Conservation (phyloP, 2,797 vertebrate species). For the Decapterus maruadsi region DNA sequence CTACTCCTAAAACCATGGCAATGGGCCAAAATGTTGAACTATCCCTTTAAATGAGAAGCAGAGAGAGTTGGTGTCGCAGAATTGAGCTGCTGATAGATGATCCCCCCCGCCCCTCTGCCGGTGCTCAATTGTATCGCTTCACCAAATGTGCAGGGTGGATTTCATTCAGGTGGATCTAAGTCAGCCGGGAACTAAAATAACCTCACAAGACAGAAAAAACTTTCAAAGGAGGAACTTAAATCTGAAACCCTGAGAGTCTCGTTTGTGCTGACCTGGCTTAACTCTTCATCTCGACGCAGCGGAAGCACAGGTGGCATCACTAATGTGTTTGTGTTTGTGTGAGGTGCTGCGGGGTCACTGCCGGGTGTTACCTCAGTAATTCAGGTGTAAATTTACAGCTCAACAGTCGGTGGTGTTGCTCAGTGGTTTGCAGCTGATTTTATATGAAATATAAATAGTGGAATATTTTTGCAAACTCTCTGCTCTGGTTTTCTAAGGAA, state of each 20-base stretch:
- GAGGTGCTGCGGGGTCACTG: background rate
- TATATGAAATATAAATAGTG: background rate
- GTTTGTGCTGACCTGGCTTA: background rate
- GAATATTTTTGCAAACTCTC: background rate
- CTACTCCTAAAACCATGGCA: too few species aligned
- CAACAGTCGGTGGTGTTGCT: too few species aligned
- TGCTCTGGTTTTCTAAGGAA: background rate
- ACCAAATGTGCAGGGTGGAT: background rate
- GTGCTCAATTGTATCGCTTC: conserved; percentile 20
- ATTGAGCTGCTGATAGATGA: background rate
- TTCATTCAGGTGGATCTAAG: background rate
- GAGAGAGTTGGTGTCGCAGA: background rate
- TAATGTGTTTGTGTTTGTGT: background rate
- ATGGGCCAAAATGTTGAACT: too few species aligned
- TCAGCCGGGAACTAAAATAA: background rate
- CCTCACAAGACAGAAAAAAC: background rate
- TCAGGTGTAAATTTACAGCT: background rate
- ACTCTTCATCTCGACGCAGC: background rate
- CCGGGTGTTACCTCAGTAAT: too few species aligned
- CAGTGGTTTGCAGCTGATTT: background rate
- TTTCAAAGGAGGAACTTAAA: background rate
- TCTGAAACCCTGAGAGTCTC: background rate
- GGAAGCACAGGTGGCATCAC: background rate
- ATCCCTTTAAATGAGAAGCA: background rate
- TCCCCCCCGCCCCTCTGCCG: background rate